phyloP scores from a whole-genome alignment of 2,888 invertebrate genomes.

The Timema podura region DNA sequence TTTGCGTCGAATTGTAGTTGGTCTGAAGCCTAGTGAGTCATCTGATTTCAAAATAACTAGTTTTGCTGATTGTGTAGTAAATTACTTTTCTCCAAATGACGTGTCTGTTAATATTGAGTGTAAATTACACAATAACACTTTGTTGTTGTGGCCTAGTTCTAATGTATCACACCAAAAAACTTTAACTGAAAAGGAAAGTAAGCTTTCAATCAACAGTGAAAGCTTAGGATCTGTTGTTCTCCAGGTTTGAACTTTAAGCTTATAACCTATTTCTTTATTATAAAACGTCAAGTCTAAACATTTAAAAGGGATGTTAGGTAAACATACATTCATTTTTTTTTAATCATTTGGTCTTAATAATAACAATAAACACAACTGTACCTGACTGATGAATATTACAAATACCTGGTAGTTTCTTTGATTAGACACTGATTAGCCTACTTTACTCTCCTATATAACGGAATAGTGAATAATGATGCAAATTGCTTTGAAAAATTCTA shows the following conservation, averaged over 20 bases:
- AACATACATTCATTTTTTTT: too few relatives aligned
- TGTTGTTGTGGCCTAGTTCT: constrained; percentile 25
- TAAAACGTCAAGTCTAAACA: neutral
- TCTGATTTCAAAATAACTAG: constrained; percentile 22
- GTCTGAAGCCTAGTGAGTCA: too few relatives aligned
- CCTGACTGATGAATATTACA: too few relatives aligned
- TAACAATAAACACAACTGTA: too few relatives aligned
- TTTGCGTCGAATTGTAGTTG: too few relatives aligned
- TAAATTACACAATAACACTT: constrained; percentile 23
- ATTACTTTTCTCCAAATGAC: constrained; percentile 24
- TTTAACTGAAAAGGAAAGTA: neutral
- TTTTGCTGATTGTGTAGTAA: constrained; percentile 29
- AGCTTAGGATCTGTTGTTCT: constrained; percentile 15
- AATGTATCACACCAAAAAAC: neutral
- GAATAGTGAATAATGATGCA: too few relatives aligned
- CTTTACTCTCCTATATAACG: too few relatives aligned
- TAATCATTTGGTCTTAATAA: too few relatives aligned
- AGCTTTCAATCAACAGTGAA: neutral
- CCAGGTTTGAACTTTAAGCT: constrained; percentile 18
- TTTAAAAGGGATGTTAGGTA: neutral
- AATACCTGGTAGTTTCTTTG: too few relatives aligned
- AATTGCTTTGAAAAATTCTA: too few relatives aligned
- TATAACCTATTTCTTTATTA: neutral
- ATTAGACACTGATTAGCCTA: too few relatives aligned
- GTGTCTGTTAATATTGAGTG: constrained; percentile 21